Conservation (phyloP, 1,140 invertebrate genomes). For the Vanessa atalanta region DNA sequence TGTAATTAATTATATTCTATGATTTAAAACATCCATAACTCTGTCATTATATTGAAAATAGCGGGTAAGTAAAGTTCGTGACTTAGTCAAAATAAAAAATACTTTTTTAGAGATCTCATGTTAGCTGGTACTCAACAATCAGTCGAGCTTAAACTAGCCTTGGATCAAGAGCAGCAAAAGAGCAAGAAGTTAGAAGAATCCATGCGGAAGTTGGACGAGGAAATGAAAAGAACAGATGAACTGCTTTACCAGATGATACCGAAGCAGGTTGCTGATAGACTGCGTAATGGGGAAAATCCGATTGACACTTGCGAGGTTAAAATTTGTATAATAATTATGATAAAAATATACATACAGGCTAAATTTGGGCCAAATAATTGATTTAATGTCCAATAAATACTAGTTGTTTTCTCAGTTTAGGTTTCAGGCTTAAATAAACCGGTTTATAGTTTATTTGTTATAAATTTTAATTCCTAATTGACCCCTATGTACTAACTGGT, state of each 20-base stretch:
- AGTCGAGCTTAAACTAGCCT: constrained; percentile 95
- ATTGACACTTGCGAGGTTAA: constrained; percentile 97
- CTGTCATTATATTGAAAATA: too few species aligned
- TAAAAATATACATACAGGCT: not conserved
- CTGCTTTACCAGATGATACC: constrained; percentile 99
- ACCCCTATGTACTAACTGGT: too few species aligned
- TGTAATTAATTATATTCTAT: too few species aligned
- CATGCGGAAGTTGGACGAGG: constrained; percentile 96
- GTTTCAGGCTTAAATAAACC: too few species aligned
- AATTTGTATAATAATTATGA: not conserved
- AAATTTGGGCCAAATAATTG: too few species aligned
- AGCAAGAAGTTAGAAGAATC: constrained; percentile 98
- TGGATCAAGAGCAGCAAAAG: constrained; percentile 98
- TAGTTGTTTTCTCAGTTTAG: too few species aligned
- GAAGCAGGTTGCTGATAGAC: constrained; percentile 95
- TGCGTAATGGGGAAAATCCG: constrained; percentile 94
- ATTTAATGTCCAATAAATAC: too few species aligned
- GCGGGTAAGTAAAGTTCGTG: too few species aligned
- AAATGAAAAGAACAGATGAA: constrained; percentile 97
- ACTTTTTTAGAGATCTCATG: constrained; percentile 90
- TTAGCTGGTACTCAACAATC: constrained; percentile 98
- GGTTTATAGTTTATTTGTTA: too few species aligned
- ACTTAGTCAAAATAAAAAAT: too few species aligned
- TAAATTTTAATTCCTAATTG: too few species aligned
- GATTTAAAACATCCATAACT: too few species aligned